A percentile compares a stretch with the other conserved stretches of the same genome.
phyloP scores from a whole-genome alignment of 2,888 invertebrate genomes.

The Xestia sexstrigata region DNA sequence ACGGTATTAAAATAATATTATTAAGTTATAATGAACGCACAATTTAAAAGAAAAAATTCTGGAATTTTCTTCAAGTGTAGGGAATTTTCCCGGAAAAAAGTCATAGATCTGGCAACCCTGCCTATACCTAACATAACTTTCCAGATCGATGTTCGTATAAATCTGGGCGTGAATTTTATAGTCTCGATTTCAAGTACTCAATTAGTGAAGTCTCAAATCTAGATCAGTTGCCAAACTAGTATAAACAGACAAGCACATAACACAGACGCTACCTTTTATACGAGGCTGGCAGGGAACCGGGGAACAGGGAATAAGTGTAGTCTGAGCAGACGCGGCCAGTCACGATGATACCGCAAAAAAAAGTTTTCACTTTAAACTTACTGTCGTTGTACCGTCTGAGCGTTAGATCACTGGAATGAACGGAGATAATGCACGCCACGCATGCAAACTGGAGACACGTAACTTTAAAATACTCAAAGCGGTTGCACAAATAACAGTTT shows the following conservation, averaged over 20 bases:
- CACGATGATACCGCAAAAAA: constrained; percentile 59
- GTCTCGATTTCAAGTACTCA: constrained; percentile 31
- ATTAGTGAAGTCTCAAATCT: constrained; percentile 50
- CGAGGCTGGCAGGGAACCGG: constrained; percentile 37
- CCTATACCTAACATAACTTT: constrained; percentile 3
- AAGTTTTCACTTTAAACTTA: constrained; percentile 65
- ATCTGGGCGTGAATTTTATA: constrained; percentile 30
- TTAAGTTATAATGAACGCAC: neutral
- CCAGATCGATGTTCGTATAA: constrained; percentile 21
- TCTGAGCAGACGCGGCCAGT: constrained; percentile 50
- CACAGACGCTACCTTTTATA: constrained; percentile 48
- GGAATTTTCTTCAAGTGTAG: too few relatives aligned
- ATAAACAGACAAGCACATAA: constrained; percentile 40
- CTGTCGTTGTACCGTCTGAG: constrained; percentile 46
- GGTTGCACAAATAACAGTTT: constrained; percentile 65
- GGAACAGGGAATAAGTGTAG: constrained; percentile 51
- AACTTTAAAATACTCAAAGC: constrained; percentile 66
- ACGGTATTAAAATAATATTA: neutral
- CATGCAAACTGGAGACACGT: constrained; percentile 68
- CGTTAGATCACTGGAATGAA: constrained; percentile 60
- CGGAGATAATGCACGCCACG: constrained; percentile 63
- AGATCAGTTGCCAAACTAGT: constrained; percentile 61
- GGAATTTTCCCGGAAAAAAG: neutral
- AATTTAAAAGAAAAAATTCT: neutral
- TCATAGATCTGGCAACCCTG: neutral